phyloP scores from a whole-genome alignment of 2,797 vertebrate genomes.

The Leptoclinus maculatus region DNA sequence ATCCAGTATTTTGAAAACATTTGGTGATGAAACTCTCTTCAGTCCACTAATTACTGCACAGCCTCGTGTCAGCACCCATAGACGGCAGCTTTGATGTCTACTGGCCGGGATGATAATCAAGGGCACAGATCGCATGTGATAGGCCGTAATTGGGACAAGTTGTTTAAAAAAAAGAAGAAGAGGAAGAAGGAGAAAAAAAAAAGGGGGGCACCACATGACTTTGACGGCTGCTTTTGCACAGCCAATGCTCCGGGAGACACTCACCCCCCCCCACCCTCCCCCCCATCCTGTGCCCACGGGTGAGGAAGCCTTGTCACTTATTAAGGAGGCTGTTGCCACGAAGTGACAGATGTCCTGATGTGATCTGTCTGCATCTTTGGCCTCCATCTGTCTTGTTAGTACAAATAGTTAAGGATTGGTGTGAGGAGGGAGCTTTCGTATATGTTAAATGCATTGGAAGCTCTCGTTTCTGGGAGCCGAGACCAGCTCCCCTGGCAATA shows the following conservation, averaged over 20 bases:
- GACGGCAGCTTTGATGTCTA: slow-evolving; percentile 77
- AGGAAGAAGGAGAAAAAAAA: slow-evolving; percentile 26
- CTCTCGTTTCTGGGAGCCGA: slow-evolving; percentile 70
- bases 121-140: slow-evolving; percentile 74
- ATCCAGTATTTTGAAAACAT: slow-evolving; percentile 82
- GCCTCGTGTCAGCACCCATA: slow-evolving; percentile 65
- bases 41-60: slow-evolving; percentile 78
- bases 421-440: slow-evolving; percentile 88
- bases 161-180: slow-evolving; percentile 68
- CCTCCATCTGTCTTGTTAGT: slow-evolving; percentile 86
- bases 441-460: slow-evolving; percentile 94
- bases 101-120: slow-evolving; percentile 71
- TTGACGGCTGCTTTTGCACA: slow-evolving; percentile 77
- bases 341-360: slow-evolving; percentile 97
- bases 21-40: slow-evolving; percentile 79
- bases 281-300: slow-evolving; percentile 74
- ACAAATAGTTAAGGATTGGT: slow-evolving; percentile 87
- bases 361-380: slow-evolving; percentile 90
- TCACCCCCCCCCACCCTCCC: slow-evolving; percentile 27
- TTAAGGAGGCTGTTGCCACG: slow-evolving; percentile 91
- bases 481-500: slow-evolving; percentile 79
- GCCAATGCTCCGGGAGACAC: slow-evolving; percentile 63
- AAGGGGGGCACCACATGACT: slow-evolving; percentile 75
- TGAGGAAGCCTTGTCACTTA: slow-evolving; percentile 89
- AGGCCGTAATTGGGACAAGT: slow-evolving; percentile 85